A percentile compares a stretch with the other conserved stretches of the same genome.
Evolutionary conservation across 2,113 vertebrate genomes (phyloP).

Genomic region (Procavia capensis): DNA sequence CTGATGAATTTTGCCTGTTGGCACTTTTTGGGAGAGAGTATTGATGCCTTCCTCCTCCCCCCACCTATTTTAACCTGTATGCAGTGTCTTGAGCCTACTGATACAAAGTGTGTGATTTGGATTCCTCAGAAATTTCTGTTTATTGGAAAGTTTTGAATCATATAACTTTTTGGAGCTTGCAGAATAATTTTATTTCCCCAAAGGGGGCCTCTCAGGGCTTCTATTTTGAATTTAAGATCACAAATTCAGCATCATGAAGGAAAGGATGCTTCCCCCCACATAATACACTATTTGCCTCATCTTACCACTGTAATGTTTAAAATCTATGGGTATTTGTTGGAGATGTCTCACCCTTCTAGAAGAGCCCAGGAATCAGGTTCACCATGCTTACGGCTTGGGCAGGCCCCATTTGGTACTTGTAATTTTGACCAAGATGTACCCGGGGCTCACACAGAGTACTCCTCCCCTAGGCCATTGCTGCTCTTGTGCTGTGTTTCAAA

Average conservation of each 20-base stretch:
- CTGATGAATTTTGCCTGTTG: background rate
- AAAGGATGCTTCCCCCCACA: background rate
- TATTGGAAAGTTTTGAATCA: background rate
- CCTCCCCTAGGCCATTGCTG: background rate
- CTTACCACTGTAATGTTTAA: background rate
- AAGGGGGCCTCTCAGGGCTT: background rate
- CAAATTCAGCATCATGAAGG: background rate
- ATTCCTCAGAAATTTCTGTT: conserved; percentile 37
- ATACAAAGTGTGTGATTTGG: background rate
- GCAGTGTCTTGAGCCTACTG: background rate
- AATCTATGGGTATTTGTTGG: background rate
- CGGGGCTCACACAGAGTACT: background rate
- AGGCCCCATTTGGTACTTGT: background rate
- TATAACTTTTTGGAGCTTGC: background rate
- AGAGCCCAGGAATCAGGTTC: background rate
- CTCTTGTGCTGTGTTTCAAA: background rate
- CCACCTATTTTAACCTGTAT: background rate
- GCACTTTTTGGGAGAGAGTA: background rate
- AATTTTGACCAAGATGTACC: background rate
- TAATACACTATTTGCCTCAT: background rate
- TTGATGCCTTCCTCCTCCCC: too few species aligned
- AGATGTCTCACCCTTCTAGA: background rate
- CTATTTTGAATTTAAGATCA: background rate
- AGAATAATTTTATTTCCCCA: background rate
- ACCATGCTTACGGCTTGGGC: background rate